Conservation (phyloP, 2,888 invertebrate species). For the Pardosa pseudoannulata region DNA sequence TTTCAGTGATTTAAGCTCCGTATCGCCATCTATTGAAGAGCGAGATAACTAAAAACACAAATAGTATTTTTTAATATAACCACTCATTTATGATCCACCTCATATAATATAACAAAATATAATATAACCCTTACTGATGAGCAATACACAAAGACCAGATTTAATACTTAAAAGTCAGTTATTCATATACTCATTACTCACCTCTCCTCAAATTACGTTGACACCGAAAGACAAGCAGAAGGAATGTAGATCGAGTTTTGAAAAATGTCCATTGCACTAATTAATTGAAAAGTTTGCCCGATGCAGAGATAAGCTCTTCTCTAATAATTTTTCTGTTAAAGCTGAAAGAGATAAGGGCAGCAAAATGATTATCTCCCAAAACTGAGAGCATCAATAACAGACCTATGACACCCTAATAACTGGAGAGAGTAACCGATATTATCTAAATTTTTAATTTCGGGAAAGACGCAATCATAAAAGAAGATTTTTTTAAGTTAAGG, state of each 20-base stretch:
- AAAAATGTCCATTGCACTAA: neutral
- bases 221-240: neutral
- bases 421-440: neutral
- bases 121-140: too few species aligned
- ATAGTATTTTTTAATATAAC: too few species aligned
- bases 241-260: neutral
- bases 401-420: neutral
- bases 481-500: too few species aligned
- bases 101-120: too few species aligned
- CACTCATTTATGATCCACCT: too few species aligned
- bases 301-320: neutral
- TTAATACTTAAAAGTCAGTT: too few species aligned
- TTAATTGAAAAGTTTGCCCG: neutral
- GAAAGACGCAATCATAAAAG: too few species aligned
- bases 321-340: constrained; percentile 1
- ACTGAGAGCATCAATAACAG: neutral
- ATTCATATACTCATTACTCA: neutral
- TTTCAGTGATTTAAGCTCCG: too few species aligned
- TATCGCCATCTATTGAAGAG: too few species aligned
- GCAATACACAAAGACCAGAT: too few species aligned
- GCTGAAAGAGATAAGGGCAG: neutral
- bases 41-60: too few species aligned
- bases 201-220: neutral
- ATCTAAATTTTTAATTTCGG: too few species aligned
- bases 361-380: neutral